Conservation (phyloP, 2,888 invertebrate species). For the Callyntrura sp. region DNA sequence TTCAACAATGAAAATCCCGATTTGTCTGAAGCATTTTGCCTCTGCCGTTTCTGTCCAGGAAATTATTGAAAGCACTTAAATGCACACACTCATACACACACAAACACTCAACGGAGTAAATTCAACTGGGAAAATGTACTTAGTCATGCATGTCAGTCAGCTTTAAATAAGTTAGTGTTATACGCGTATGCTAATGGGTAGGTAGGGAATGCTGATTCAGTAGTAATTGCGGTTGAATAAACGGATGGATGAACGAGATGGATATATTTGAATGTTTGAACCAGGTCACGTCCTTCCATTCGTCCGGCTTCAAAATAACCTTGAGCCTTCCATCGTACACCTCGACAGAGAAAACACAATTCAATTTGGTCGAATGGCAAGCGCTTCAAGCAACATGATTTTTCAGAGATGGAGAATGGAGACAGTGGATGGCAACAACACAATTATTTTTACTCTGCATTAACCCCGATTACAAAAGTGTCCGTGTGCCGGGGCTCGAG, state of each 20-base stretch:
- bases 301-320: conserved; percentile 12
- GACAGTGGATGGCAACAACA: not conserved
- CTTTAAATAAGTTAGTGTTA: conserved; percentile 50
- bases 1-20: conserved; percentile 12
- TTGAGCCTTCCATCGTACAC: not conserved
- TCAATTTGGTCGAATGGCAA: too few relatives aligned
- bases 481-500: conserved; percentile 3
- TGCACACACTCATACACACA: not conserved
- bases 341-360: not conserved
- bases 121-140: conserved; percentile 4
- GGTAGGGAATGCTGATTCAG: not conserved
- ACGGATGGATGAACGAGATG: not conserved
- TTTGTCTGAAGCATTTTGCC: not conserved
- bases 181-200: conserved; percentile 24
- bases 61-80: not conserved
- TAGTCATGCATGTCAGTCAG: conserved; percentile 9
- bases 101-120: too few relatives aligned
- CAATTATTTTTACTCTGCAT: conserved; percentile 29
- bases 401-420: not conserved
- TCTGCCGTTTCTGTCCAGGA: not conserved
- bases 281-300: conserved; percentile 53
- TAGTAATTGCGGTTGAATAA: not conserved
- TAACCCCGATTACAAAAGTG: conserved; percentile 45
- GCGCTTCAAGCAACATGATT: too few relatives aligned
- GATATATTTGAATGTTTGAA: conserved; percentile 22